Conservation (phyloP, 2,113 vertebrate species). For the Mormyrus lacerda region DNA sequence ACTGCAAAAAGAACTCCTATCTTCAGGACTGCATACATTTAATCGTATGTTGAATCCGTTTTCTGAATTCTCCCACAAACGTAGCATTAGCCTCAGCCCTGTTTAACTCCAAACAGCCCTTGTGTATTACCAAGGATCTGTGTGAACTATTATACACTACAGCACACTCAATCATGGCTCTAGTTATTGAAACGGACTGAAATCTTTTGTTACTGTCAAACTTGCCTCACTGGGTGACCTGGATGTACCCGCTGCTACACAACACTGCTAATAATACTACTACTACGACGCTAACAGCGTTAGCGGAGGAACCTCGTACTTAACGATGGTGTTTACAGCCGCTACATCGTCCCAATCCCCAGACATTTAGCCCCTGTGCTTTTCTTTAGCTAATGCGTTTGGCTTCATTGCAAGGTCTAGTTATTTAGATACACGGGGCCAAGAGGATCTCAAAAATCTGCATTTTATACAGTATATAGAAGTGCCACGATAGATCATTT, state of each 20-base stretch:
- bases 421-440: not conserved
- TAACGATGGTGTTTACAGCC: not conserved
- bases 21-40: not conserved
- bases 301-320: not conserved
- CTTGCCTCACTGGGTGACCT: not conserved
- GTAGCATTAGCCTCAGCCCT: not conserved
- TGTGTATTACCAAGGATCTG: not conserved
- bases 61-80: not conserved
- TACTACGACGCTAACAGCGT: not conserved
- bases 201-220: not conserved
- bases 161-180: not conserved
- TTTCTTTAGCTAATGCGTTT: not conserved
- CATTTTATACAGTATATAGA: not conserved
- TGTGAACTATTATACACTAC: not conserved
- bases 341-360: not conserved
- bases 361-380: not conserved
- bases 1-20: not conserved
- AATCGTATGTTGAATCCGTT: not conserved
- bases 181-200: not conserved
- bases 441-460: not conserved
- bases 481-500: not conserved
- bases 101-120: not conserved
- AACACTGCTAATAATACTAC: not conserved
- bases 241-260: not conserved
- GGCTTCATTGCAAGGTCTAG: not conserved